Conservation (phyloP, 2,888 invertebrate species). For the Ichneumoninae sp. region DNA sequence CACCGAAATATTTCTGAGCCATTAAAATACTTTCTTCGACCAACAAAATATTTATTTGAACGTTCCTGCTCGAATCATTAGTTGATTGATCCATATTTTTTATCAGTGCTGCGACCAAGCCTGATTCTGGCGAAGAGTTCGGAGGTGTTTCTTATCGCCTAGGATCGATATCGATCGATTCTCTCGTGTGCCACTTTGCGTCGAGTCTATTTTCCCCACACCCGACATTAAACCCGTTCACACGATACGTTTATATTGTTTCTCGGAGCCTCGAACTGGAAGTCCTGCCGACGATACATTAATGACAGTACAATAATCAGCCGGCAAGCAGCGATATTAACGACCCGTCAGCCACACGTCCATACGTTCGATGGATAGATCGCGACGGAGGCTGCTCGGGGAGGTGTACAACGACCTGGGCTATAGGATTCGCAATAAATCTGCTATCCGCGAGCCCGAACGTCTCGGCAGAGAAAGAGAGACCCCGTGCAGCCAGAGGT, state of each 20-base stretch:
- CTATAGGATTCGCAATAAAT: slow-evolving; percentile 63
- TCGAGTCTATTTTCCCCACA: background rate
- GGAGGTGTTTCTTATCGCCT: too few species aligned
- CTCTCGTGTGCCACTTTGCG: background rate
- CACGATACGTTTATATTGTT: slow-evolving; percentile 1
- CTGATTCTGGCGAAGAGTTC: too few species aligned
- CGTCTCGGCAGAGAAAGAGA: slow-evolving; percentile 1
- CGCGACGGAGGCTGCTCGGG: slow-evolving; percentile 8
- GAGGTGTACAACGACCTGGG: slow-evolving; percentile 60
- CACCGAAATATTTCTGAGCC: too few species aligned
- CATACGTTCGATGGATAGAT: slow-evolving; percentile 50
- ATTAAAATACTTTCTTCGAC: too few species aligned
- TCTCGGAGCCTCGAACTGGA: slow-evolving; percentile 9
- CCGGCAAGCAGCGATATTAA: slow-evolving; percentile 36
- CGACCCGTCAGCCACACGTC: slow-evolving; percentile 44
- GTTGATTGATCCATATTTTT: too few species aligned
- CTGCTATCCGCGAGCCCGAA: slow-evolving; percentile 57
- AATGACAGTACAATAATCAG: slow-evolving; percentile 48
- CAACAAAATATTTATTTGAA: too few species aligned
- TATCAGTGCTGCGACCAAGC: too few species aligned
- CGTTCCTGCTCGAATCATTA: too few species aligned
- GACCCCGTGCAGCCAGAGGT: slow-evolving; percentile 25
- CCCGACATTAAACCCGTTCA: background rate
- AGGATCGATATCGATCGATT: background rate
- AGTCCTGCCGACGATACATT: slow-evolving; percentile 13